Base-by-base conservation (phyloP, 2,888 invertebrate species). In the Philonicus albiceps region DNA sequence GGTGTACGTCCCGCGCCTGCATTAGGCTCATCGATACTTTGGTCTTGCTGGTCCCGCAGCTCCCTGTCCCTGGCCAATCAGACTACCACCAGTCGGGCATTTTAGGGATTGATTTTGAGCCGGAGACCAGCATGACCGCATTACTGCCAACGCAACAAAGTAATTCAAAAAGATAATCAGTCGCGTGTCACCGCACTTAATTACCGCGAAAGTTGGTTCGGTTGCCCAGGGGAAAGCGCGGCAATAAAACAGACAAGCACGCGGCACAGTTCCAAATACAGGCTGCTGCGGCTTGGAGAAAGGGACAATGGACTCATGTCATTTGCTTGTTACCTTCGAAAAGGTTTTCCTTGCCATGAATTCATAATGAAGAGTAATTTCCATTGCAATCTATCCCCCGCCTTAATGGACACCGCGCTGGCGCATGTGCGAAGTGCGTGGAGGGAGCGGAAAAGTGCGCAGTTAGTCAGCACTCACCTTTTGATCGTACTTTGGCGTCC, bases 121-220 rank as follows among this genome's bases (percentile, higher is more conserved):
- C 16, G 16, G 34, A 64, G 19, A 64, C 81, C 81, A 27, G 34
- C 81, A 81, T 64, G 19, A 31, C 73, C 30, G 73, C 30, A 73
- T 19, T 16, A 49, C n/a, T 8, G 16, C 49, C 27, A 43, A 49
- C 5, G 49, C 4, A 31, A 27, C 64, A n/a, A 64, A 34, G 27
- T 30, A 55, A 55, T 81, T 81, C 19, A 6, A 53, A 19, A 64
- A 64, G 81, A 53, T 75, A 75, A 85, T 85, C 85, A 87, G 87
- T 87, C 87, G 87, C 87, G 87, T 87, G 87, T 87, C 87, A 87
- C 80, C 86, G 86, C 86, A 72, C 85, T 85, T 87, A 86, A 86
- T 87, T 85, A 86, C 85, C 53, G 76, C 86, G 64, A 83, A 87
- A 86, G 86, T 83, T 37, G 78, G 73, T 86, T 80, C 55, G 75